These are phyloP conservation scores for Poicephalus meyeri DNA, from an alignment of 2,113 vertebrate genomes.

Conservation along the genomic window DNA sequence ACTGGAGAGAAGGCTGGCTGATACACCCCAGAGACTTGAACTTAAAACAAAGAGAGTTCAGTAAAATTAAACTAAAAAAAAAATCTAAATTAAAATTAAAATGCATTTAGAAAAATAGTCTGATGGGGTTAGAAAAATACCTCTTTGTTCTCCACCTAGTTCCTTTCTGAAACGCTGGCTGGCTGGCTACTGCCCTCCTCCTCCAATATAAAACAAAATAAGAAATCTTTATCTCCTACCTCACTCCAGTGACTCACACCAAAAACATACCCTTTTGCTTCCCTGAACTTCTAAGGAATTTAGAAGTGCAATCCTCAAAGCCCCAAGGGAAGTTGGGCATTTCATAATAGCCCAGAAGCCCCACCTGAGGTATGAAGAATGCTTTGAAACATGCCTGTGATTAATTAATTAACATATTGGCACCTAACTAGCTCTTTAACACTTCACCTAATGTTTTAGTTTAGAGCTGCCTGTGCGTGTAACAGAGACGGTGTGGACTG, in stretches of 20 bases:
- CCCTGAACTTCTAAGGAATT: conserved; percentile 66
- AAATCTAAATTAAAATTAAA: background rate
- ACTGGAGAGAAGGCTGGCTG: background rate
- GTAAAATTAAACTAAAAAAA: background rate
- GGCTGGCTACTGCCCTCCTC: background rate
- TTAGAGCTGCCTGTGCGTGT: conserved; percentile 51
- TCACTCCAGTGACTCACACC: conserved; percentile 49
- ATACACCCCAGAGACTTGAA: background rate
- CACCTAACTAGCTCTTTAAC: conserved; percentile 45
- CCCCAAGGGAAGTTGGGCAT: conserved; percentile 50
- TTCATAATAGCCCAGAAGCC: conserved; percentile 61
- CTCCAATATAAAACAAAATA: conserved; percentile 35
- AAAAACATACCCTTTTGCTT: conserved; percentile 67
- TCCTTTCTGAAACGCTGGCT: background rate
- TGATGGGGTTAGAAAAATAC: background rate
- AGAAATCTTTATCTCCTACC: conserved; percentile 51
- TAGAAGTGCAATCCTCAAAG: conserved; percentile 38
- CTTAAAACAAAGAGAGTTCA: background rate
- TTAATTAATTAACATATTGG: conserved; percentile 71
- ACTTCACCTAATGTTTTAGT: conserved; percentile 26
- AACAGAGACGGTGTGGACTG: conserved; percentile 13
- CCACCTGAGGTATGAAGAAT: conserved; percentile 65
- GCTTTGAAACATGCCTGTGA: conserved; percentile 59
- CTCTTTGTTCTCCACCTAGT: background rate
- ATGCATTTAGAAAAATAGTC: background rate